phyloP scores from a whole-genome alignment of 2,113 vertebrate species.

The Sapayoa aenigma region DNA sequence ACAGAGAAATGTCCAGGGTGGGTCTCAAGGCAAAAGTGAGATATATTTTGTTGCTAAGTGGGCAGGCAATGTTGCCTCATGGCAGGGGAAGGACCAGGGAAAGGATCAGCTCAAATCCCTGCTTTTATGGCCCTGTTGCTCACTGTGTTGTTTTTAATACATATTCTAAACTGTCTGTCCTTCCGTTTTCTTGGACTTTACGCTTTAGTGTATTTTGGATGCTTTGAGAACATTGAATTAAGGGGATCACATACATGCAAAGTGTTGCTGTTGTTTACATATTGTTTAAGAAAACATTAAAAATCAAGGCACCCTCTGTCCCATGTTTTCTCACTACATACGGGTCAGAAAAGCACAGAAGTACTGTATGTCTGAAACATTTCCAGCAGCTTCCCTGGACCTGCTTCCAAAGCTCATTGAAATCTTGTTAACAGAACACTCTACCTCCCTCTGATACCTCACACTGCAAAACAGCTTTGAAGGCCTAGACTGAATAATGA shows the following conservation, averaged over 20 bases:
- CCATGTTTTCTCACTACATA: not conserved
- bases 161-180: not conserved
- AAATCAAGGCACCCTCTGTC: constrained; percentile 17
- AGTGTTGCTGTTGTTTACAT: not conserved
- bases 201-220: not conserved
- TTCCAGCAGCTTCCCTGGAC: constrained; percentile 62
- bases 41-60: not conserved
- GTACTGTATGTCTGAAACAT: constrained; percentile 34
- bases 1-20: constrained; percentile 19
- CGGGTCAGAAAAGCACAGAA: constrained; percentile 47
- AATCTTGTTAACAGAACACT: constrained; percentile 61
- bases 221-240: not conserved
- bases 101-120: not conserved
- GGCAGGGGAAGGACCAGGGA: not conserved
- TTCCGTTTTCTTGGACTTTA: not conserved
- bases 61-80: not conserved
- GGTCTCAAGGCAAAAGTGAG: not conserved
- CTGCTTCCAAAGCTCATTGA: constrained; percentile 63
- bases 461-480: constrained; percentile 58
- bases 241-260: not conserved
- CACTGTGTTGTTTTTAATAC: not conserved
- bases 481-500: constrained; percentile 62
- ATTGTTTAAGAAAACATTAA: not conserved
- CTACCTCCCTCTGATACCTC: constrained; percentile 64
- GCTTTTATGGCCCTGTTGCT: not conserved